phyloP scores from a whole-genome alignment of 2,113 vertebrate species.

The Poeciliopsis retropinna region DNA sequence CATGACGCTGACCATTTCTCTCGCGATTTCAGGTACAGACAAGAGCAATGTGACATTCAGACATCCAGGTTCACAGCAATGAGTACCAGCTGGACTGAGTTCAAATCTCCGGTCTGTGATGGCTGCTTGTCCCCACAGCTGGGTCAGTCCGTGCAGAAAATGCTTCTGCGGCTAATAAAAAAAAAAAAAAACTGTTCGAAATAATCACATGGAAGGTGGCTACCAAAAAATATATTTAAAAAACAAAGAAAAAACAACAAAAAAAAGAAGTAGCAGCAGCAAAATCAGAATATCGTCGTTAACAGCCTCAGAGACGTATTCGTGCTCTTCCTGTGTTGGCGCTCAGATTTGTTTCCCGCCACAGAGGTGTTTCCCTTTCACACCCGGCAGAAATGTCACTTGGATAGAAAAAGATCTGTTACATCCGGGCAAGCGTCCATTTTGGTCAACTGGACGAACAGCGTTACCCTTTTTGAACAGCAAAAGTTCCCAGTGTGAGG shows the following conservation, averaged over 20 bases:
- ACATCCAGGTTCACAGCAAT: constrained; percentile 83
- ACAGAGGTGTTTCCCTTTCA: constrained; percentile 68
- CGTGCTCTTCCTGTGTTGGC: constrained; percentile 30
- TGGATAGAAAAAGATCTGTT: constrained; percentile 16
- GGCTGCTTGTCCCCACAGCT: constrained; percentile 59
- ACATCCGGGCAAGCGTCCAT: constrained; percentile 60
- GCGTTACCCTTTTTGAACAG: constrained; percentile 43
- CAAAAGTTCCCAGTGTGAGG: constrained; percentile 83
- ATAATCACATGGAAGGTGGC: constrained; percentile 71
- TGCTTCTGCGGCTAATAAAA: constrained; percentile 37
- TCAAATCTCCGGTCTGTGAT: constrained; percentile 43
- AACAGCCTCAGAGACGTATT: constrained; percentile 59
- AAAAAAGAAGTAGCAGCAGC: constrained; percentile 81
- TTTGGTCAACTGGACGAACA: constrained; percentile 57
- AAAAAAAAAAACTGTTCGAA: constrained; percentile 60
- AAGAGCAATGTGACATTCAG: constrained; percentile 93
- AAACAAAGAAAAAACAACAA: constrained; percentile 1
- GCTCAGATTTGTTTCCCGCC: constrained; percentile 33
- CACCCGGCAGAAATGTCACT: constrained; percentile 32
- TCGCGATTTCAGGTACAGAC: constrained; percentile 86
- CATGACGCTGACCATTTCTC: constrained; percentile 82
- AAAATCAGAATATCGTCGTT: constrained; percentile 75
- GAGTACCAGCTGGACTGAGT: constrained; percentile 75
- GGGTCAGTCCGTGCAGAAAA: constrained; percentile 68
- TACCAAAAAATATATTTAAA: constrained; percentile 64